These are phyloP conservation scores for Bugulina stolonifera DNA, from an alignment of 2,888 invertebrate species.

Conservation along the genomic window DNA sequence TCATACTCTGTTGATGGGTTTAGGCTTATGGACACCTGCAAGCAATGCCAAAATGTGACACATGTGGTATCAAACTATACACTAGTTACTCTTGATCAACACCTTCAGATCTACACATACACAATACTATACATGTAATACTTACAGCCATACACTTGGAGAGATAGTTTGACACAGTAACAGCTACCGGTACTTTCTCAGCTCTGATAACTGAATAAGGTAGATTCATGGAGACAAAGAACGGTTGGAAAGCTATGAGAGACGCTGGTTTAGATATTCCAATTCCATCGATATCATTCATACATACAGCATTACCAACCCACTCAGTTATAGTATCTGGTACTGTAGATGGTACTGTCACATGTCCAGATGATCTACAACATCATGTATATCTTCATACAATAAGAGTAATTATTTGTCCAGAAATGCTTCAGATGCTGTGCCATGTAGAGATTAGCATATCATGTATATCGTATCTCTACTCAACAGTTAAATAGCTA, in stretches of 20 bases:
- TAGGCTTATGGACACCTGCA: constrained; percentile 8
- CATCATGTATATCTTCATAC: too few species aligned
- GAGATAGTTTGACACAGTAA: constrained; percentile 69
- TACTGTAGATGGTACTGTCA: constrained; percentile 53
- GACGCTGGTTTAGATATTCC: constrained; percentile 56
- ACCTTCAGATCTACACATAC: too few species aligned
- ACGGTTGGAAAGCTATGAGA: constrained; percentile 64
- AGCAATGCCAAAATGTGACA: neutral
- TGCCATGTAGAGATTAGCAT: too few species aligned
- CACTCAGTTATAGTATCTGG: constrained; percentile 64
- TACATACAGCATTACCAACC: constrained; percentile 60
- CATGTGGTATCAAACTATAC: neutral
- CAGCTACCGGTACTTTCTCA: constrained; percentile 63
- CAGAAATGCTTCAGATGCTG: too few species aligned
- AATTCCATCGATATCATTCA: constrained; percentile 56
- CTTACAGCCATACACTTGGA: constrained; percentile 65
- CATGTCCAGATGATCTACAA: constrained; percentile 56
- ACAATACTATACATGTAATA: constrained; percentile 15
- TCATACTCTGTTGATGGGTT: constrained; percentile 10
- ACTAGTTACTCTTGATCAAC: too few species aligned
- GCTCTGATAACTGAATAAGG: constrained; percentile 65
- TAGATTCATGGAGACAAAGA: constrained; percentile 67
- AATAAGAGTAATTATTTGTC: too few species aligned
- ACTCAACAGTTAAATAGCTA: too few species aligned
- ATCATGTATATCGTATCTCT: too few species aligned